Percentiles rank a stretch among this genome's conserved stretches.
Conservation (phyloP, 35 echinoderm and acorn worm genomes). For the Apostichopus parvimensis region DNA sequence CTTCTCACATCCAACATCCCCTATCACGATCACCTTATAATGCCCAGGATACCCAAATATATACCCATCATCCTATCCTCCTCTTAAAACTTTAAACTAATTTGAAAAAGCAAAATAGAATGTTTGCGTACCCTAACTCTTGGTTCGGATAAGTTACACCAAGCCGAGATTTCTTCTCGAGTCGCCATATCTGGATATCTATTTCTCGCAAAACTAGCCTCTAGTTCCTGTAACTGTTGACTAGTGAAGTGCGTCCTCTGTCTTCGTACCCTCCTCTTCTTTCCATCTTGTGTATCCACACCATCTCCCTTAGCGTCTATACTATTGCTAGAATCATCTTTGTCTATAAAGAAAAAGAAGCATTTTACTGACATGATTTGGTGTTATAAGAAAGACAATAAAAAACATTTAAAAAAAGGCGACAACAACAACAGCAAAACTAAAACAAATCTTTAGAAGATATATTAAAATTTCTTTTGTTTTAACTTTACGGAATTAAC, state of each 20-base stretch:
- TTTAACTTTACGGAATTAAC: no score
- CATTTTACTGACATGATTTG: no score
- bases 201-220: conserved; percentile 76
- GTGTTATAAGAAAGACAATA: no score
- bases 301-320: conserved; percentile 53
- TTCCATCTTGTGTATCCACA: conserved; percentile 54
- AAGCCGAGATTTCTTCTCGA: conserved; percentile 76
- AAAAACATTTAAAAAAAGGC: no score
- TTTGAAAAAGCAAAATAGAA: neutral
- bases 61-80: no score
- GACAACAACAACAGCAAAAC: no score
- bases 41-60: no score
- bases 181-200: conserved; percentile 81
- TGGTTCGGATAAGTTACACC: conserved; percentile 72
- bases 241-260: conserved; percentile 83
- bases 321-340: conserved; percentile 58
- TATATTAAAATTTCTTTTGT: no score
- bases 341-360: neutral
- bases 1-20: no score
- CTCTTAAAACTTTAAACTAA: neutral
- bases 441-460: no score
- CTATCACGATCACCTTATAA: no score
- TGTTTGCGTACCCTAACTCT: conserved; percentile 65
- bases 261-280: conserved; percentile 66
- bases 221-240: conserved; percentile 79